Percentiles rank a stretch among this genome's conserved stretches.
phyloP scores from a whole-genome alignment of 2,113 vertebrate species.

The Corythaixoides concolor region DNA sequence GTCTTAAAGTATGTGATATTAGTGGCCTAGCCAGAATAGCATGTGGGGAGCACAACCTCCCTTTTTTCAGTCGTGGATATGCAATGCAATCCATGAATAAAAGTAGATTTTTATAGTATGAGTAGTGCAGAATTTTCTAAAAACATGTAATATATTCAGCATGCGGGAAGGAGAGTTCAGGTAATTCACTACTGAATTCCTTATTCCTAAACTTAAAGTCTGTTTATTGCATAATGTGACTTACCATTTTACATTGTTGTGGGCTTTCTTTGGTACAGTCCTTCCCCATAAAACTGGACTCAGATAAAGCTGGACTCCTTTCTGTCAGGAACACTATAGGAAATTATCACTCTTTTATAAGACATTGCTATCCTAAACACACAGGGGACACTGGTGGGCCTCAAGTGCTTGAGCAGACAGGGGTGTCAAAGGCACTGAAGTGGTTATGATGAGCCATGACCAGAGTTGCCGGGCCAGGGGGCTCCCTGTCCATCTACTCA shows the following conservation, averaged over 20 bases:
- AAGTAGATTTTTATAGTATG: neutral
- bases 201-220: neutral
- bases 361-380: neutral
- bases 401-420: neutral
- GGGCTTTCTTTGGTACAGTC: neutral
- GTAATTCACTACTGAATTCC: neutral
- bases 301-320: neutral
- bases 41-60: neutral
- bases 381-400: neutral
- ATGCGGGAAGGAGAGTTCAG: neutral
- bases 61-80: neutral
- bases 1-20: neutral
- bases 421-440: neutral
- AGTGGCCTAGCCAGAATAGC: neutral
- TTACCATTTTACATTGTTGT: rapidly evolving
- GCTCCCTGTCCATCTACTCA: neutral
- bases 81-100: neutral
- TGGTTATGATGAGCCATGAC: rapidly evolving
- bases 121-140: neutral
- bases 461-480: neutral
- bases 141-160: neutral
- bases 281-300: neutral
- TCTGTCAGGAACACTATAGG: neutral
- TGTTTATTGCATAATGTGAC: neutral
- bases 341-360: neutral